Percentiles rank a stretch among this genome's conserved stretches.
phyloP scores from a whole-genome alignment of 2,888 invertebrate genomes.

The Drosophila prolongata region DNA sequence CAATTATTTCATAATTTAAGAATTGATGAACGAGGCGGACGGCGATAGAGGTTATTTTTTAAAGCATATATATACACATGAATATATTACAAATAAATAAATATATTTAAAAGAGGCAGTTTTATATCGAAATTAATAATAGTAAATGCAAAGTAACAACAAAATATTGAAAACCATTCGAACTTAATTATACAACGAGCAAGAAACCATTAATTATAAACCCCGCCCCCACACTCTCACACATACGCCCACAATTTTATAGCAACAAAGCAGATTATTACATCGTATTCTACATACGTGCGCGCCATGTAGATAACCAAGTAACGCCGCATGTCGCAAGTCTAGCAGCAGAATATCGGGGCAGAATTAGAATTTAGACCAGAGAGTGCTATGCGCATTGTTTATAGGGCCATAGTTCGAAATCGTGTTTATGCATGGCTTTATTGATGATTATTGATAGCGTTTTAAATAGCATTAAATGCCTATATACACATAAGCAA shows the following conservation, averaged over 20 bases:
- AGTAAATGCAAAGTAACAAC: conserved; percentile 61
- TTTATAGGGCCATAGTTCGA: conserved; percentile 76
- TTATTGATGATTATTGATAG: conserved; percentile 78
- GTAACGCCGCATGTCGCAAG: conserved; percentile 22
- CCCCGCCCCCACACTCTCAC: conserved; percentile 14
- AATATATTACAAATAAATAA: conserved; percentile 53
- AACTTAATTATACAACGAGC: conserved; percentile 83
- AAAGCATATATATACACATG: conserved; percentile 67
- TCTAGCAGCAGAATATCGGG: conserved; percentile 41
- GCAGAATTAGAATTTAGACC: conserved; percentile 72
- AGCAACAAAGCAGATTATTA: conserved; percentile 39
- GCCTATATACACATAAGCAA: conserved; percentile 67
- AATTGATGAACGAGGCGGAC: conserved; percentile 55
- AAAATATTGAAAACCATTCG: conserved; percentile 81
- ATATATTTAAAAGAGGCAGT: conserved; percentile 64
- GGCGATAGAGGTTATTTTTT: conserved; percentile 76
- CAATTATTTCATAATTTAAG: conserved; percentile 76
- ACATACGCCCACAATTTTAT: conserved; percentile 55
- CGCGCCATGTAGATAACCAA: conserved; percentile 55
- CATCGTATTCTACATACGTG: conserved; percentile 51
- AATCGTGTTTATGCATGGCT: conserved; percentile 77
- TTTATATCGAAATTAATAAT: conserved; percentile 76
- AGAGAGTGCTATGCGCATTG: conserved; percentile 75
- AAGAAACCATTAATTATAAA: conserved; percentile 53
- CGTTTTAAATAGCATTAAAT: conserved; percentile 78